Conservation (phyloP, 2,888 invertebrate species). For the Pheosia gnoma region DNA sequence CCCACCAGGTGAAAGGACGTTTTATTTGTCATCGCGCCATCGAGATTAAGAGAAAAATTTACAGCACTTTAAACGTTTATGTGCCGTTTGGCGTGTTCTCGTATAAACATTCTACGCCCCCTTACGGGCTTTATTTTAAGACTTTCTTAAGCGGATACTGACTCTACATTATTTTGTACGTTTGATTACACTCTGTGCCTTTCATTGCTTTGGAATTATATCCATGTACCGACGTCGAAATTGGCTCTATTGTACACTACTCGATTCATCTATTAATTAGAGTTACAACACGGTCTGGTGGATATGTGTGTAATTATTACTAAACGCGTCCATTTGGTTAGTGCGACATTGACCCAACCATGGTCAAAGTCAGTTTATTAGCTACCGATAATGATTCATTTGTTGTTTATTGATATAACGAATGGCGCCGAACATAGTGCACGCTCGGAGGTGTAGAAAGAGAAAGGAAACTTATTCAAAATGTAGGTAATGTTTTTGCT, state of each 20-base stretch:
- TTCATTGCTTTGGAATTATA: neutral
- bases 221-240: conserved; percentile 1
- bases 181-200: conserved; percentile 3
- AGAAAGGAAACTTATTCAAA: conserved; percentile 83
- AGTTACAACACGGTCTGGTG: conserved; percentile 2
- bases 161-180: conserved; percentile 12
- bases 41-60: conserved; percentile 66
- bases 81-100: conserved; percentile 69
- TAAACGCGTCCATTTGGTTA: conserved; percentile 30
- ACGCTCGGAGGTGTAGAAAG: conserved; percentile 78
- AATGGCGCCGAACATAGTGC: conserved; percentile 66
- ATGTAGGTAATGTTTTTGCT: conserved; percentile 83
- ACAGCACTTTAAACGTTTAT: conserved; percentile 71
- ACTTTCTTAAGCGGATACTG: conserved; percentile 38
- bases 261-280: conserved; percentile 6
- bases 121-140: conserved; percentile 57
- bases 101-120: conserved; percentile 57
- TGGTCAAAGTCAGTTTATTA: conserved; percentile 55
- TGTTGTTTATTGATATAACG: conserved; percentile 61
- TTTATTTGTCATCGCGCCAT: conserved; percentile 66
- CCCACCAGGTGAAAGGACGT: conserved; percentile 70
- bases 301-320: conserved; percentile 7
- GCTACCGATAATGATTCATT: conserved; percentile 50
- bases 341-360: conserved; percentile 47
- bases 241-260: neutral